Percentiles rank a stretch among this genome's conserved stretches.
Evolutionary conservation across 2,797 vertebrate genomes (phyloP).

Genomic region (Gobio occitaniae): DNA sequence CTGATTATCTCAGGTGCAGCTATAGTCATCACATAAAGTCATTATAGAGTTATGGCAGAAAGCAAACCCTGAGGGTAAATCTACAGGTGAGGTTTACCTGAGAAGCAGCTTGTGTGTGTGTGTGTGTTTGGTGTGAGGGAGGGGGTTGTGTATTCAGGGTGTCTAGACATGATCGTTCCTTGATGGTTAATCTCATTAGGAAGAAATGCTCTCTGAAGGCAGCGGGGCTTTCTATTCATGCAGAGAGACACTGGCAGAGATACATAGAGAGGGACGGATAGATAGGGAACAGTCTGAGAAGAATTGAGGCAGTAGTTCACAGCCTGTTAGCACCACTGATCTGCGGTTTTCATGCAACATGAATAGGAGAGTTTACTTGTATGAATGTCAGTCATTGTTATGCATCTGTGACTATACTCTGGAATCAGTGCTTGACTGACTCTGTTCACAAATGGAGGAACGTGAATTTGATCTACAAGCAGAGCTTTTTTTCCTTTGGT

Average conservation of each 20-base stretch:
- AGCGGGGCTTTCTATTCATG: conserved; percentile 72
- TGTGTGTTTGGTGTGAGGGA: conserved; percentile 32
- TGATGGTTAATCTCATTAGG: conserved; percentile 84
- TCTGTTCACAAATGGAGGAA: conserved; percentile 38
- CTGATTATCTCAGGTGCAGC: conserved; percentile 45
- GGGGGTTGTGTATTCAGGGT: conserved; percentile 79
- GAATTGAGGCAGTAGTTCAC: conserved; percentile 69
- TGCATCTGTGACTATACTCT: conserved; percentile 42
- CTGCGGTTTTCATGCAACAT: conserved; percentile 37
- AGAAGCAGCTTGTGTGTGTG: conserved; percentile 38
- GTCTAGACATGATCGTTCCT: conserved; percentile 80
- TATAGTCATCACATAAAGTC: conserved; percentile 67
- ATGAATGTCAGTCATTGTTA: conserved; percentile 33
- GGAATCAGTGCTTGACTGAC: conserved; percentile 41
- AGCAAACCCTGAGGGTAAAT: conserved; percentile 45
- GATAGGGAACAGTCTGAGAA: neutral
- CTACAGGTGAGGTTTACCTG: conserved; percentile 76
- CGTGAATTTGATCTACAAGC: conserved; percentile 25
- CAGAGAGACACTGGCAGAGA: conserved; percentile 60
- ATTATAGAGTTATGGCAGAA: conserved; percentile 73
- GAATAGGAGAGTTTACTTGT: conserved; percentile 19
- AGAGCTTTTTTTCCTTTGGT: conserved; percentile 23
- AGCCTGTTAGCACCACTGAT: conserved; percentile 77
- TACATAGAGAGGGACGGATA: conserved; percentile 28
- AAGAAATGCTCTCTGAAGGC: conserved; percentile 73